These are phyloP conservation scores for Rafetus swinhoei DNA, from an alignment of 2,113 vertebrate genomes.

Conservation along the genomic window DNA sequence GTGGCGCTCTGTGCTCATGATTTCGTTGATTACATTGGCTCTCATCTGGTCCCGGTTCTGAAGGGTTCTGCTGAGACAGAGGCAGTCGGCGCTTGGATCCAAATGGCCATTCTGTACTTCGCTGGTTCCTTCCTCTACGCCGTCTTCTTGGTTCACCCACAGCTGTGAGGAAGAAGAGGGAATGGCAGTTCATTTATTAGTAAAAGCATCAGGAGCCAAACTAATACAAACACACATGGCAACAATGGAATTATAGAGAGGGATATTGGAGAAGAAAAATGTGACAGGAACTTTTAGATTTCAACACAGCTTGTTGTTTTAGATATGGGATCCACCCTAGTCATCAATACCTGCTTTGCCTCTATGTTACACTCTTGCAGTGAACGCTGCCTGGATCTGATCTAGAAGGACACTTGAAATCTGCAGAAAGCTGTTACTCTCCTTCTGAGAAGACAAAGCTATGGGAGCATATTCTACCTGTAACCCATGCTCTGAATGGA, in stretches of 20 bases:
- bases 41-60: slow-evolving; percentile 99
- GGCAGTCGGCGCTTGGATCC: slow-evolving; percentile 94
- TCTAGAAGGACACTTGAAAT: background rate
- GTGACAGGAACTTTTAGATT: background rate
- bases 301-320: background rate
- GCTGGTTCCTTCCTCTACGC: slow-evolving; percentile 93
- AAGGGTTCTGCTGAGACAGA: slow-evolving; percentile 92
- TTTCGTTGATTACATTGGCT: slow-evolving; percentile 99
- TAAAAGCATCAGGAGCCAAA: background rate
- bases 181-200: background rate
- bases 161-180: slow-evolving; percentile 80
- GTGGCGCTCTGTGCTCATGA: slow-evolving; percentile 99
- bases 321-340: background rate
- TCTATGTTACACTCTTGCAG: background rate
- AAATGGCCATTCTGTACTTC: slow-evolving; percentile 97
- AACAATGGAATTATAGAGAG: background rate
- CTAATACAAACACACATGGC: fast-evolving
- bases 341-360: background rate
- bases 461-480: background rate
- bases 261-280: background rate
- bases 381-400: background rate
- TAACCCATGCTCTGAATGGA: background rate
- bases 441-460: background rate
- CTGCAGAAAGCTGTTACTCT: background rate
- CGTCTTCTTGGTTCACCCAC: slow-evolving; percentile 99